Conservation (phyloP, 37 sponge, comb jelly and placozoan species). For the Crambe crambe region DNA sequence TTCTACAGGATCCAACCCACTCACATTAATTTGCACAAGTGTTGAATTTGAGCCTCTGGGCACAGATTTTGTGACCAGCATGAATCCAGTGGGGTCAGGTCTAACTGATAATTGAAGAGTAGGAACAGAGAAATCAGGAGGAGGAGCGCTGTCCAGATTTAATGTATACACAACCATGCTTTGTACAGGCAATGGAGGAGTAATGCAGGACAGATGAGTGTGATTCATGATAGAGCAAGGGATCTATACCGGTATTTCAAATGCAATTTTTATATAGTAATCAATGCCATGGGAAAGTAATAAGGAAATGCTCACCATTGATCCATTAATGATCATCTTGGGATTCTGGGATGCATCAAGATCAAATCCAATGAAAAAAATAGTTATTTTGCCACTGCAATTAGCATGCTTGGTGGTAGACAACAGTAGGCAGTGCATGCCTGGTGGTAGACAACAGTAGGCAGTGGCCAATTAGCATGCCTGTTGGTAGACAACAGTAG, state of each 20-base stretch:
- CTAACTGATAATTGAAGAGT: not conserved
- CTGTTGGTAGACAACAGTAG: too few species aligned
- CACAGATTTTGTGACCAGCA: not conserved
- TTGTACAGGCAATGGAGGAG: not conserved
- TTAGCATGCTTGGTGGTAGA: not conserved
- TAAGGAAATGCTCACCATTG: not conserved
- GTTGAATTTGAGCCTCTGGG: not conserved
- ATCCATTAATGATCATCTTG: not conserved
- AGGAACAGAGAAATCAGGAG: not conserved
- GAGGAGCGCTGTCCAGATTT: not conserved
- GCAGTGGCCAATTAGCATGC: too few species aligned
- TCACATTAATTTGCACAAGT: not conserved
- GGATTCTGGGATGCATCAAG: conserved; percentile 42
- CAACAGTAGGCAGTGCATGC: too few species aligned
- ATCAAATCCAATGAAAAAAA: conserved; percentile 51
- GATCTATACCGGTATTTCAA: too few species aligned
- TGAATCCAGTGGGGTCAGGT: not conserved
- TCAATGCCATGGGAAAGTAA: too few species aligned
- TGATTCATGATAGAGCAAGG: not conserved
- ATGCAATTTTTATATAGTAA: too few species aligned
- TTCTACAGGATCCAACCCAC: not conserved
- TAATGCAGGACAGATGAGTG: not conserved
- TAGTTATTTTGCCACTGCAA: conserved; percentile 47
- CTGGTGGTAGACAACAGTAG: too few species aligned
- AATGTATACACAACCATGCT: not conserved